Evolutionary conservation across 2,888 invertebrate species (phyloP), one percentile per base, ranked within the genome.

Genomic region (Chesias legatella): DNA sequence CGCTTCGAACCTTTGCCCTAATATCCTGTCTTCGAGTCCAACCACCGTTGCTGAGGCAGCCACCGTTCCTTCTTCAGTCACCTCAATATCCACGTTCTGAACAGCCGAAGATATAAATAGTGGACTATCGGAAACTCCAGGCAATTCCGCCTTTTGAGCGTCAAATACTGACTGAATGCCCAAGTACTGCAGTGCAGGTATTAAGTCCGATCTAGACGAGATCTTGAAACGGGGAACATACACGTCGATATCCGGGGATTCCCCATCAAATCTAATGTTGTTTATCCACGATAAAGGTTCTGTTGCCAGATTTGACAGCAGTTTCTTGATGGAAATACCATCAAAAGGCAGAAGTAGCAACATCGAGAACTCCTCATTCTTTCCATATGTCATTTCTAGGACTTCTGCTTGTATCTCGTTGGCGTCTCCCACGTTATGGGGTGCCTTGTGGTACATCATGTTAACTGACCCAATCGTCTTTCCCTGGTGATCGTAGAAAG

Each of bases 401-500:
- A 92, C 89, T 63, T 91, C 90, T 5, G 91, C 90, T 26, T 89
- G 89, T 21, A 94, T 71, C 30, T 86, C 78, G 1, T 79, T 74
- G 0, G 90, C 79, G 38, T 89, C 83, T 1, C 84, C 83, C 29
- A 89, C 89, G 1, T 89, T 85, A 52, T 91, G 92, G 5, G 89
- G 74, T 0, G 90, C 91, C 56, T 89, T 88, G 47, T 91, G 91
- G 43, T 89, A 89, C 95, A 96, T 95, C 94, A 95, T 95, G 40
- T 92, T 90, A 0, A 94, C 92, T 22, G 88, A 67, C 3, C 91
- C 90, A 13, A 89, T 73, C 0, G 74, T 63, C 40, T 77, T 80
- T 3, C 89, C 90, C 51, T 89, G 81, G 4, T 90, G 90, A 58
- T 92, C 88, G 52, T 90, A 91, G 60, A 93, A 93, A 0, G 80